Conservation (phyloP, 2,797 vertebrate species). For the Aselliscus stoliczkanus region DNA sequence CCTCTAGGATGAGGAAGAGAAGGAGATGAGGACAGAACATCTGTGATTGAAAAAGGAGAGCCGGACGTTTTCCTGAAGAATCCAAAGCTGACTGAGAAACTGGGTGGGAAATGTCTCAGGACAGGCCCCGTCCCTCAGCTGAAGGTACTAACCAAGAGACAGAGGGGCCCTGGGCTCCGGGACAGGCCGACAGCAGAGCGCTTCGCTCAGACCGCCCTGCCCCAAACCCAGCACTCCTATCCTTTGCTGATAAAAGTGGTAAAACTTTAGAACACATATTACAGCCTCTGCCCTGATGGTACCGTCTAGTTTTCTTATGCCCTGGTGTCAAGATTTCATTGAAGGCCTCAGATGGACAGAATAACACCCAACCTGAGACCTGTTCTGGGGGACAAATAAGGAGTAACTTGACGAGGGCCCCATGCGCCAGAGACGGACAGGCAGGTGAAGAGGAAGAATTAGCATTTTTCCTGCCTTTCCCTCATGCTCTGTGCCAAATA, state of each 20-base stretch:
- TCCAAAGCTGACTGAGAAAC: not conserved
- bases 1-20: no score
- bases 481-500: fast-evolving
- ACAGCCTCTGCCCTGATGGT: not conserved
- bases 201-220: not conserved
- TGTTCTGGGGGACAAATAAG: not conserved
- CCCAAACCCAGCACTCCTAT: not conserved
- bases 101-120: fast-evolving
- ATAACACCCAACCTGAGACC: not conserved
- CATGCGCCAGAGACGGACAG: not conserved
- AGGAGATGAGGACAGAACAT: not conserved
- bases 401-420: not conserved
- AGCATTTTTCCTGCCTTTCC: fast-evolving
- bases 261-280: fast-evolving
- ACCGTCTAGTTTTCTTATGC: not conserved
- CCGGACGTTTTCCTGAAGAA: not conserved
- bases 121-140: fast-evolving
- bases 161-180: not conserved
- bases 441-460: fast-evolving
- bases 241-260: not conserved
- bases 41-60: not conserved
- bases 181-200: not conserved
- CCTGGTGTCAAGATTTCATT: fast-evolving
- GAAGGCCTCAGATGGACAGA: not conserved
- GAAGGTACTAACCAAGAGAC: not conserved